phyloP scores from a whole-genome alignment of 2,888 invertebrate species.

The Lepetodrilus schrolli region DNA sequence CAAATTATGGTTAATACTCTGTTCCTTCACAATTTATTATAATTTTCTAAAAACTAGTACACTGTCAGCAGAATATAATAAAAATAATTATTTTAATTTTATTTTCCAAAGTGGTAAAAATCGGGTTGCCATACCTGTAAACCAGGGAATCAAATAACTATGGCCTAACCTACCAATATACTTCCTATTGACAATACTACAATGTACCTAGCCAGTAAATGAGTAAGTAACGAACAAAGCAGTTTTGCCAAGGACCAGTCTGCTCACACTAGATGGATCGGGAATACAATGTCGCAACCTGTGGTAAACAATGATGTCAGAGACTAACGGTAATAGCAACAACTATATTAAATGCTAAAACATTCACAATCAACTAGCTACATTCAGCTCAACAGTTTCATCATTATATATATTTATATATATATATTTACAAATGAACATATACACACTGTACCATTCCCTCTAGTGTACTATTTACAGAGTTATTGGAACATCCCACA shows the following conservation, averaged over 20 bases:
- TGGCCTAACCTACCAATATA: too few relatives aligned
- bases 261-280: neutral
- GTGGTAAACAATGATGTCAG: neutral
- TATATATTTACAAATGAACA: conserved; percentile 17
- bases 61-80: too few relatives aligned
- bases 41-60: too few relatives aligned
- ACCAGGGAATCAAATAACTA: too few relatives aligned
- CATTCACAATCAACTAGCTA: conserved; percentile 26
- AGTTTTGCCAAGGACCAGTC: neutral
- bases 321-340: conserved; percentile 19
- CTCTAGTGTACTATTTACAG: conserved; percentile 18
- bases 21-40: too few relatives aligned
- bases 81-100: too few relatives aligned
- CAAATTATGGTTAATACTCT: too few relatives aligned
- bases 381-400: conserved; percentile 26
- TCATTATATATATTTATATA: conserved; percentile 26
- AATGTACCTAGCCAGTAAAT: too few relatives aligned
- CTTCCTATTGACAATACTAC: too few relatives aligned
- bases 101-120: too few relatives aligned
- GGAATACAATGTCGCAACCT: neutral
- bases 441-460: conserved; percentile 10
- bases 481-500: conserved; percentile 5
- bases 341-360: conserved; percentile 26
- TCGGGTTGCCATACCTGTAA: too few relatives aligned
- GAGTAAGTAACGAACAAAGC: too few relatives aligned